Evolutionary conservation across 2,797 vertebrate species (phyloP).

Genomic region (Phataginus tetradactyla): DNA sequence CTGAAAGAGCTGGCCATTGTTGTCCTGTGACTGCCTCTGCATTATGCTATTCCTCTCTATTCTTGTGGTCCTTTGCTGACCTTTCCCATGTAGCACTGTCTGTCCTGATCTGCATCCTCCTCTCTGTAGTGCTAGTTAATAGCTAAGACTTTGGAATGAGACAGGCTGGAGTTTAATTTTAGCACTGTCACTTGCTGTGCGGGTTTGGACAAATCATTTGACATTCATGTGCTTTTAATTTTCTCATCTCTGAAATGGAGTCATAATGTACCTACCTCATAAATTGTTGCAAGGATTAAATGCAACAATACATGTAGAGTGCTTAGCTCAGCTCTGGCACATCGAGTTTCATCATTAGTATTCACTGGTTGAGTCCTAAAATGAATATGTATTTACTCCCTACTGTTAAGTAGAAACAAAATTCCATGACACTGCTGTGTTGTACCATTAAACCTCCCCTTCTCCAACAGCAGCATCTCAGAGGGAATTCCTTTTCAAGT

Average conservation of each 20-base stretch:
- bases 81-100: background rate
- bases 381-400: background rate
- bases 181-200: background rate
- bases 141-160: conserved; percentile 1
- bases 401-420: conserved; percentile 3
- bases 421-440: background rate
- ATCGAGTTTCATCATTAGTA: background rate
- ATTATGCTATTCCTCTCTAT: background rate
- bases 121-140: background rate
- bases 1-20: background rate
- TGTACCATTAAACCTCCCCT: background rate
- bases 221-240: background rate
- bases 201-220: background rate
- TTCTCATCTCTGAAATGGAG: background rate
- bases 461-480: background rate
- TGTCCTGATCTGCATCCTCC: background rate
- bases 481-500: background rate
- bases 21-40: background rate
- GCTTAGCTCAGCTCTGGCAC: background rate
- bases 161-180: background rate
- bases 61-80: background rate
- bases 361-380: background rate
- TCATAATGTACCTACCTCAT: background rate
- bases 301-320: background rate
- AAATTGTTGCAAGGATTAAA: background rate